Base-by-base conservation (phyloP, 2,797 vertebrate genomes). In the Acanthurus tractus region DNA sequence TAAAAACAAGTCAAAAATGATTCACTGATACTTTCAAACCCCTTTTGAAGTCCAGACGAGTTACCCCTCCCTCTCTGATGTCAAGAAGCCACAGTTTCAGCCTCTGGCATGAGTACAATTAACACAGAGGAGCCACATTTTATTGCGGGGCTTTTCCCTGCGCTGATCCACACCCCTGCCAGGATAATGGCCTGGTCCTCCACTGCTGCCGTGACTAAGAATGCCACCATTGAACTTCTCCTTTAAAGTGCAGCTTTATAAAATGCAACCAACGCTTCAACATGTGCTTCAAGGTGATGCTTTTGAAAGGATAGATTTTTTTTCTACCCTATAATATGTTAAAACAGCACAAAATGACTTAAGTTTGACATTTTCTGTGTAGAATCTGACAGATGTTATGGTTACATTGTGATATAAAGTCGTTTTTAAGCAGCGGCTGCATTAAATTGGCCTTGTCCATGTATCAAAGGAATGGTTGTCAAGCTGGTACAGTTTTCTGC, bases 41-140 rank as follows among this genome's bases (percentile, higher is more conserved):
- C 15, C 40, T 22, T 34, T 36, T 66, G 49, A 71, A 66, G 61
- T 2, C 44, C 45, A 69, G 8, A 23, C n/a, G 5, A 61, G 14
- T 65, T 73, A 46, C 3, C 2, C 15, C 6, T 50, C 10, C 70
- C 29, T 55, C 50, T 73, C 18, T 76, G 56, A 74, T 70, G 38
- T 8, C 15, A 0, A 7, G 57, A 59, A 38, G 50, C 2, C 73
- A 46, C n/a, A 50, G 25, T 59, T 66, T 4, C 15, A 42, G 66
- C 53, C 49, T 79, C 40, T 76, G 52, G 58, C 70, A 65, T 44
- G 1, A 54, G 14, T 9, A 85, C 69, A 86, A 80, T 61, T 67
- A 70, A 72, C 38, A 52, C 70, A 81, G 38, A 77, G 66, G 80
- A 63, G 70, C 17, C 68, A 61, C 53, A 54, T 75, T 84, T 82